Conservation (phyloP, 2,888 invertebrate species). For the Cantharis rufa region DNA sequence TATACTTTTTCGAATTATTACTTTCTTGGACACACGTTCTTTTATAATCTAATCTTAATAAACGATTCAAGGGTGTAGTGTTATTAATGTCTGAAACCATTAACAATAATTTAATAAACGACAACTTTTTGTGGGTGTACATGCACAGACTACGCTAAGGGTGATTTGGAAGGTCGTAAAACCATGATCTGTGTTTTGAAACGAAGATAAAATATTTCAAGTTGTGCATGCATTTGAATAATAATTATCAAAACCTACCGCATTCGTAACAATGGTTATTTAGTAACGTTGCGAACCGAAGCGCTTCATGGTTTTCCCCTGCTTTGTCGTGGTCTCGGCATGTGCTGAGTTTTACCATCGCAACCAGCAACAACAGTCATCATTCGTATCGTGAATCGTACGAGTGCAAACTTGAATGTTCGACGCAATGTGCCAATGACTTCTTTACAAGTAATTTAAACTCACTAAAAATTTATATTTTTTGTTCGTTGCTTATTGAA, state of each 20-base stretch:
- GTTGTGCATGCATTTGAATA: conserved; percentile 16
- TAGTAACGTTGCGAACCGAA: conserved; percentile 37
- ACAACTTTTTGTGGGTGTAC: neutral
- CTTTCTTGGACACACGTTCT: neutral
- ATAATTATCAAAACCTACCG: conserved; percentile 27
- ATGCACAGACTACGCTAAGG: neutral
- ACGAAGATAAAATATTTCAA: neutral
- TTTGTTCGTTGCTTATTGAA: neutral
- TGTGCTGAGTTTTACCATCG: conserved; percentile 32
- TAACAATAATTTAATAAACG: neutral
- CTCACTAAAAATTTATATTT: neutral
- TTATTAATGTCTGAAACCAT: neutral
- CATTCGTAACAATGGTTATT: conserved; percentile 36
- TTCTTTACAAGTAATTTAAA: conserved; percentile 13
- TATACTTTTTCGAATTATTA: neutral
- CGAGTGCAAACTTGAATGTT: conserved; percentile 33
- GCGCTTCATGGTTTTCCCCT: conserved; percentile 35
- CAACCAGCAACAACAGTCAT: conserved; percentile 30
- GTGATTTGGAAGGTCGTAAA: neutral
- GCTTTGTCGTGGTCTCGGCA: conserved; percentile 36
- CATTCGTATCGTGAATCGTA: conserved; percentile 34
- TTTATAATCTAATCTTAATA: neutral
- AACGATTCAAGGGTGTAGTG: neutral
- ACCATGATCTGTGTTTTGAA: neutral
- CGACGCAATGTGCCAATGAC: conserved; percentile 32